These are phyloP conservation scores for Brachyptera putata DNA, from an alignment of 2,888 invertebrate genomes.

Conservation along the genomic window DNA sequence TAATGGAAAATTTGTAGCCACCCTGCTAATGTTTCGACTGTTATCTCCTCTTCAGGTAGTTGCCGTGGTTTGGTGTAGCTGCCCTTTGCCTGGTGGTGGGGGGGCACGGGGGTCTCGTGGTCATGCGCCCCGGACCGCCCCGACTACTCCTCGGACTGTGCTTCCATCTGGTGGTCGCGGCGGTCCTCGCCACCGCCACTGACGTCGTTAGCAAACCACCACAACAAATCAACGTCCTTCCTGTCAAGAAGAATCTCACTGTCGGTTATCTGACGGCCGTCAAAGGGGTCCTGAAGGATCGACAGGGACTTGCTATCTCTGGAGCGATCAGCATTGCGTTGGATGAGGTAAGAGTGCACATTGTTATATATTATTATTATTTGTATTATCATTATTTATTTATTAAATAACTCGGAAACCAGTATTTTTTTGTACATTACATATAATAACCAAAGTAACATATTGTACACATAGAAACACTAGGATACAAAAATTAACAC, in stretches of 20 bases:
- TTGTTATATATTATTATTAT: too few relatives aligned
- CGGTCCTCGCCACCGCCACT: conserved; percentile 30
- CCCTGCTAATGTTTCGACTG: too few relatives aligned
- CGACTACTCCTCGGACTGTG: conserved; percentile 45
- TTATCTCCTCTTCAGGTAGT: conserved; percentile 47
- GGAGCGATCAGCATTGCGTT: conserved; percentile 89
- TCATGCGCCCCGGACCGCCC: conserved; percentile 58
- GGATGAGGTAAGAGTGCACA: conserved; percentile 65
- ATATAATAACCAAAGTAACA: too few relatives aligned
- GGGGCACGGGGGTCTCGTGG: conserved; percentile 52
- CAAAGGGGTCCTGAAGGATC: conserved; percentile 69
- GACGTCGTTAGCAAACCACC: conserved; percentile 31
- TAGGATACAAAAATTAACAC: too few relatives aligned
- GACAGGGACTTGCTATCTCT: conserved; percentile 82
- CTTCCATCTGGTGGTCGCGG: conserved; percentile 30
- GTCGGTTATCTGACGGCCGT: conserved; percentile 84
- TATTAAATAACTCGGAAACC: too few relatives aligned
- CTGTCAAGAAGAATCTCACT: conserved; percentile 52
- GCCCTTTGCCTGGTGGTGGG: conserved; percentile 49
- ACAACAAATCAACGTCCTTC: conserved; percentile 30
- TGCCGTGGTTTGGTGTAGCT: conserved; percentile 53
- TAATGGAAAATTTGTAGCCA: too few relatives aligned
- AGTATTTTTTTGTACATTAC: too few relatives aligned
- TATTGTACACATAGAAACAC: too few relatives aligned
- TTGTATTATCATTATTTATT: too few relatives aligned